Evolutionary conservation across 2,797 vertebrate genomes (phyloP), one percentile per base, ranked within the genome.

Genomic region (Setipinna tenuifilis): DNA sequence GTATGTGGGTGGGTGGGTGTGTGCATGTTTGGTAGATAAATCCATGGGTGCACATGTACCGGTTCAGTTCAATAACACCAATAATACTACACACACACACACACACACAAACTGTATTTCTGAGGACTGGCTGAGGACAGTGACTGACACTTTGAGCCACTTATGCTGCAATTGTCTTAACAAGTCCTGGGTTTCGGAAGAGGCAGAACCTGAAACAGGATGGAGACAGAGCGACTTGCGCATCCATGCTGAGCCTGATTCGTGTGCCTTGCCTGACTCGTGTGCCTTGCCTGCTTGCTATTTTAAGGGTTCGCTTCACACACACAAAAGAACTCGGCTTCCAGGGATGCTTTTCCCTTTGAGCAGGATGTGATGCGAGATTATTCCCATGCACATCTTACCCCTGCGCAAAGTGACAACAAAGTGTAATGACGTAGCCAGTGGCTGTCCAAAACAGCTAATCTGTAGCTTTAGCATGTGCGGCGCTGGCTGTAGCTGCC

Each of bases 391-490:
- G 31, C 28, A 35, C 14, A 75, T 75, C 68, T 75, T 7, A n/a
- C 68, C 28, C 6, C 4, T 35, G 12, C 35, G 16, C 31, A 35
- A 35, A 35, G 14, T 75, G 65, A 71, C 65, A 71, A 28, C 65
- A 10, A 71, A 71, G 65, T 71, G 65, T 71, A 71, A 71, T 71
- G 28, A 35, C 28, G 31, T 75, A 35, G 68, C 68, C 68, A 35
- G 68, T 41, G 16, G 28, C 68, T 17, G 17, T 31, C 68, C 28
- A 35, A 35, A 75, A 14, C 12, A 75, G 16, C 10, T 75, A 41
- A 75, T 75, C 68, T 54, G 3, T 41, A 23, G 68, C 14, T 75
- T 75, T 75, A 75, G 68, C 50, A 3, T 1, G 31, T 17, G 4
- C 14, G 14, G 0, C 7, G 28, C 28, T 75, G 65, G 23, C 65